Base-by-base conservation (phyloP, 2,888 invertebrate species). In the Agrilus cyanescens region DNA sequence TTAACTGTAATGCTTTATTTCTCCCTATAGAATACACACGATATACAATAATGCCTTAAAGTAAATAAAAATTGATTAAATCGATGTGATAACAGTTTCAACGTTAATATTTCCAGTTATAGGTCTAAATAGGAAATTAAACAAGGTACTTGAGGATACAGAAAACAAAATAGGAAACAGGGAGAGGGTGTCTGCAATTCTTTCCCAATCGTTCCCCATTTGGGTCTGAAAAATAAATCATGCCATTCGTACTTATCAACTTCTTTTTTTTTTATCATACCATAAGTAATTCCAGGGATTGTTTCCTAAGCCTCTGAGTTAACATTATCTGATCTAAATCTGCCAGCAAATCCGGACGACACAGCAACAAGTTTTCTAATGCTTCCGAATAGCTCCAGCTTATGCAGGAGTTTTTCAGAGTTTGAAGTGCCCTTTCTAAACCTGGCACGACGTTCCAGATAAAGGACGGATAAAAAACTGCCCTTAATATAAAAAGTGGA, bases 401-500 rank as follows among this genome's bases (percentile, higher is more conserved):
- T 37, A 66, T 43, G 37, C 56, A 53, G 14, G 63, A 41, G 12
- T 52, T 45, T 41, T 49, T 54, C 2, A 64, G 25, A 13, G 50
- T 46, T 14, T 46, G 47, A 4, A 58, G 49, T 4, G 54, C 53
- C 12, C 46, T 55, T 41, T 52, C 49, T 7, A 61, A 50, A 15
- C 49, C 51, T 54, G 66, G 54, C 56, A 68, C 55, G 57, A 62
- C 14, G 20, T 57, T 55, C 25, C 63, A 60, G 1, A 71, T 61
- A 34, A 72, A 69, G 16, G 70, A 53, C 1, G 76, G 71, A 75
- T 76, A 78, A 49, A 71, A 69, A 1, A 75, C 70, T 1, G 75
- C 72, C 33, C 70, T 68, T 18, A 80, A 57, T 18, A 76, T 60
- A 49, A 80, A 78, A 33, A 76, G 63, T 35, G 75, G 71, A 1